phyloP scores from a whole-genome alignment of 2,888 invertebrate genomes.

The Lasiommata megera region DNA sequence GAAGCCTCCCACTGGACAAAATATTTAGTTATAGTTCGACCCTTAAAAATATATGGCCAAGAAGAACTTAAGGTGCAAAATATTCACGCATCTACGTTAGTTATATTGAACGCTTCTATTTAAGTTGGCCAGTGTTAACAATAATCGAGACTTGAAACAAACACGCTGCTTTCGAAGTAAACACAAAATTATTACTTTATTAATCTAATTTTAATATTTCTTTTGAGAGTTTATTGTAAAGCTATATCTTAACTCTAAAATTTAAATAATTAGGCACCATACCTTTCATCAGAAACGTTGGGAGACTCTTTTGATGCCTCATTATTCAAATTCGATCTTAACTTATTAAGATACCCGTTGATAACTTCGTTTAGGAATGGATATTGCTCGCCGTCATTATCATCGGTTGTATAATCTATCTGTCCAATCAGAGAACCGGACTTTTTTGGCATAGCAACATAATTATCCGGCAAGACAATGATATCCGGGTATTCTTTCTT shows the following conservation, averaged over 20 bases:
- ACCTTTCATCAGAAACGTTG: conserved; percentile 29
- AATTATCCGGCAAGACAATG: conserved; percentile 38
- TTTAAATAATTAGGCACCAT: neutral
- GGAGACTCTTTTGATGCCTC: conserved; percentile 15
- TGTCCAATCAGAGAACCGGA: conserved; percentile 65
- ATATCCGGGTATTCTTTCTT: conserved; percentile 50
- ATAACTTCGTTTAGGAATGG: conserved; percentile 55
- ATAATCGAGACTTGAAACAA: no score
- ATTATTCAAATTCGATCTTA: conserved; percentile 31
- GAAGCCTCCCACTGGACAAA: no score
- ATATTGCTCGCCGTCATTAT: conserved; percentile 37
- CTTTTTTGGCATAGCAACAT: conserved; percentile 40
- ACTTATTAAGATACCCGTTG: conserved; percentile 49
- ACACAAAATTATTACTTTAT: no score
- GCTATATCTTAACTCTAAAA: neutral
- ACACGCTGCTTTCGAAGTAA: no score
- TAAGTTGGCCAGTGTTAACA: no score
- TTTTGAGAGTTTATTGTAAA: neutral
- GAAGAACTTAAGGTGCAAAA: no score
- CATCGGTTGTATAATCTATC: conserved; percentile 58
- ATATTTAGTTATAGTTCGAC: no score
- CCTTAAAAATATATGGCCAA: no score
- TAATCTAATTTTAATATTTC: no score
- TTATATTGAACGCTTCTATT: no score
- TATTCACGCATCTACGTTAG: no score